A percentile compares a stretch with the other conserved stretches of the same genome.
Conservation (phyloP, 2,888 invertebrate genomes). For the Apamea crenata region DNA sequence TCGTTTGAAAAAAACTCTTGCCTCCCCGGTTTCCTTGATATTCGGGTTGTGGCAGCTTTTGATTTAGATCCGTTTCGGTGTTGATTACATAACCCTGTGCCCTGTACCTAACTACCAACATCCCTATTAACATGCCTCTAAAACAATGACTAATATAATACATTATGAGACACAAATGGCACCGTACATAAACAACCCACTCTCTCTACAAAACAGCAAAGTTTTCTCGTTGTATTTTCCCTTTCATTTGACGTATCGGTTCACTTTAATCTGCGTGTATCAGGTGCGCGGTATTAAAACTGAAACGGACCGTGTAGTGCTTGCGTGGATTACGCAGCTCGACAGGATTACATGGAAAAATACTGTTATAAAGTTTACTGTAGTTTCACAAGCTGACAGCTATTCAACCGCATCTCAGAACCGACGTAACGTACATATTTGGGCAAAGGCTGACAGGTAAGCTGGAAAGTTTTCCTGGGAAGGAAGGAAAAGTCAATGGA, state of each 20-base stretch:
- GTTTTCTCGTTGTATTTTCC: constrained; percentile 29
- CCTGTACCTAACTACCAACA: background rate
- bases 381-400: constrained; percentile 16
- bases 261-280: constrained; percentile 60
- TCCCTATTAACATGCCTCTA: background rate
- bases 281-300: constrained; percentile 50
- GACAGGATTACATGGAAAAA: constrained; percentile 32
- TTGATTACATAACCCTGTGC: constrained; percentile 40
- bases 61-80: constrained; percentile 48
- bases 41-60: constrained; percentile 35
- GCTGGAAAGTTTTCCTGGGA: background rate
- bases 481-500: background rate
- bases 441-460: background rate
- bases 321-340: constrained; percentile 29
- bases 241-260: constrained; percentile 57
- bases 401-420: constrained; percentile 10
- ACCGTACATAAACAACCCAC: constrained; percentile 3
- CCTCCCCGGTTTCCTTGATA: constrained; percentile 30
- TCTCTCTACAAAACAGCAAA: background rate
- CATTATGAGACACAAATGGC: background rate
- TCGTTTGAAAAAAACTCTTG: constrained; percentile 54
- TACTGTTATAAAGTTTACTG: constrained; percentile 29
- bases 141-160: background rate
- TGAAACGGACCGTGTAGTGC: constrained; percentile 46
- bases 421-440: background rate